Conservation (phyloP, 2,888 invertebrate species). For the Caenorhabditis sp. region DNA sequence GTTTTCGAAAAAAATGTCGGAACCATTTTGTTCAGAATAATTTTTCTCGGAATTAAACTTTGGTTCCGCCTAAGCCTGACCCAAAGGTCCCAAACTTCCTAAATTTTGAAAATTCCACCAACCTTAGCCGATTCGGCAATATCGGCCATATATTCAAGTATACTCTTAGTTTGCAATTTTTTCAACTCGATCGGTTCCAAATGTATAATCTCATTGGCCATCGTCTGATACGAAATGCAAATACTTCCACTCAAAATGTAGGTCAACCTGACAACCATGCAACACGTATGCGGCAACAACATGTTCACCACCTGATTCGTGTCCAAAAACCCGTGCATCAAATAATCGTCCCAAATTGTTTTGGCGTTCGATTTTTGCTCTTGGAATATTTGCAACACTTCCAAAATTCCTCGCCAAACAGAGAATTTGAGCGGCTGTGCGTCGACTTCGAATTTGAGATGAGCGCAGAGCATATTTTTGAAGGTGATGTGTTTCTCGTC, state of each 20-base stretch:
- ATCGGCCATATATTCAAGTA: conserved; percentile 66
- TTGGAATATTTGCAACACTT: conserved; percentile 66
- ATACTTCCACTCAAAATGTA: conserved; percentile 42
- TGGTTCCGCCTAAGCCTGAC: no score
- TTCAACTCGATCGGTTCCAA: conserved; percentile 69
- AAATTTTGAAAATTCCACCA: conserved; percentile 1
- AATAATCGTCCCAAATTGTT: conserved; percentile 56
- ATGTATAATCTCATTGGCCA: conserved; percentile 51
- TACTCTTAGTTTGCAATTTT: conserved; percentile 66
- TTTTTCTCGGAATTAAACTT: neutral
- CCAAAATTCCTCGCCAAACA: conserved; percentile 65
- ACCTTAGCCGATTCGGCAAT: conserved; percentile 67
- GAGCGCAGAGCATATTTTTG: conserved; percentile 69
- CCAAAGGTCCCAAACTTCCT: no score
- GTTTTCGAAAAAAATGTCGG: no score
- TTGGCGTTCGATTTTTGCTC: conserved; percentile 52
- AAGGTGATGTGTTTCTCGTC: conserved; percentile 51
- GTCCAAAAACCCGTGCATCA: conserved; percentile 57
- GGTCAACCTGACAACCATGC: conserved; percentile 34
- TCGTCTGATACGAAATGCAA: conserved; percentile 42
- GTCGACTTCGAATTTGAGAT: conserved; percentile 63
- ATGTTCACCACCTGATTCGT: conserved; percentile 40
- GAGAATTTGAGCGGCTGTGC: conserved; percentile 56
- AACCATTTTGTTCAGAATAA: no score
- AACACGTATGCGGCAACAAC: conserved; percentile 33